Percentiles rank a stretch among this genome's conserved stretches.
Evolutionary conservation across 1,140 invertebrate genomes (phyloP).

Genomic region (Drosophila insularis): DNA sequence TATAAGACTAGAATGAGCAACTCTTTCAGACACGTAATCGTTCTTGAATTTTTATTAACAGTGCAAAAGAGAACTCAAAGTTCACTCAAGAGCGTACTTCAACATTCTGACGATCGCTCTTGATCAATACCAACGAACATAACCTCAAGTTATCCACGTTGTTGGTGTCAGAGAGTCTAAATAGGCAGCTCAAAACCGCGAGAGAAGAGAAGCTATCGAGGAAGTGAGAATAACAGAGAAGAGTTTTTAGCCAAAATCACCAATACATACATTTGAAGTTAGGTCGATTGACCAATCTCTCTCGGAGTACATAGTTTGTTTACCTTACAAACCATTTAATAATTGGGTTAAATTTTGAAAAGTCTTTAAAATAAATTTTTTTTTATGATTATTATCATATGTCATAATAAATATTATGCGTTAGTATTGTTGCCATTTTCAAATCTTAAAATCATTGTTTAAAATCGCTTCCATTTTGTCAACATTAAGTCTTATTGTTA

Average conservation of each 20-base stretch:
- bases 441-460: no score
- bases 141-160: slow-evolving; percentile 51
- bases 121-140: slow-evolving; percentile 27
- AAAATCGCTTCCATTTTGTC: no score
- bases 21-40: neutral
- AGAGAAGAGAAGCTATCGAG: neutral
- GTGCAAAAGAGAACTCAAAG: slow-evolving; percentile 19
- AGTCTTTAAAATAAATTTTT: neutral
- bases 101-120: neutral
- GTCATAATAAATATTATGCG: no score
- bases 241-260: slow-evolving; percentile 1
- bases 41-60: neutral
- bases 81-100: slow-evolving; percentile 3
- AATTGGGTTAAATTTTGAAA: neutral
- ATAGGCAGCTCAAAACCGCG: neutral
- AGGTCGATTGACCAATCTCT: neutral
- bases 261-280: neutral
- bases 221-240: neutral
- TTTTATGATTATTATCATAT: no score
- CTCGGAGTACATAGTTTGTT: neutral
- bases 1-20: neutral
- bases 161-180: neutral
- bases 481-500: no score
- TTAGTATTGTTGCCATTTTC: no score
- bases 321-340: neutral